phyloP scores from a whole-genome alignment of 2,113 vertebrate species.

The Amblyornis subalaris region DNA sequence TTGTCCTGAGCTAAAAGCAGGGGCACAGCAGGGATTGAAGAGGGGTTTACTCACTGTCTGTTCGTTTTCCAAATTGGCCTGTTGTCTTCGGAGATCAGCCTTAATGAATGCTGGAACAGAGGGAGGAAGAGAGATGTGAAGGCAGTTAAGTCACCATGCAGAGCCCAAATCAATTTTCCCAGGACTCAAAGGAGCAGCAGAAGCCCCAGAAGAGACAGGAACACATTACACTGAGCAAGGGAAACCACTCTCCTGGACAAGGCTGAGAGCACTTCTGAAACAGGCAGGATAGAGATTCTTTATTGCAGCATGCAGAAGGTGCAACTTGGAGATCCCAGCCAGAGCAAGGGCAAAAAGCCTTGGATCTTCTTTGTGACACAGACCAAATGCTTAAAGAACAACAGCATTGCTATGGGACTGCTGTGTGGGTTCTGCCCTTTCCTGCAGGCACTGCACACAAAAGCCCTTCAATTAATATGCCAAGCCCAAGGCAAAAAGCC shows the following conservation, averaged over 20 bases:
- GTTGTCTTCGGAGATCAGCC: conserved; percentile 87
- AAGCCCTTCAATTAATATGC: background rate
- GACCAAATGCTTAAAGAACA: background rate
- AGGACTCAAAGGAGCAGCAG: background rate
- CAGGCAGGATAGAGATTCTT: background rate
- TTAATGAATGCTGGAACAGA: conserved; percentile 83
- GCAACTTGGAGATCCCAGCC: background rate
- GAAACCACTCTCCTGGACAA: background rate
- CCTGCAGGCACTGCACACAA: background rate
- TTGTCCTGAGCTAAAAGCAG: background rate
- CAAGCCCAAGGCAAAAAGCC: background rate
- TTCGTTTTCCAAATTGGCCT: conserved; percentile 73
- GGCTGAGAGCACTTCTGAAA: background rate
- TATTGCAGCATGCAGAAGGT: background rate
- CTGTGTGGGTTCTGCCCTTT: background rate
- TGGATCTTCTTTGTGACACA: background rate
- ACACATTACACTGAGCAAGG: accelerated
- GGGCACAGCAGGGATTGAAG: background rate
- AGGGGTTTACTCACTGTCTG: conserved; percentile 74
- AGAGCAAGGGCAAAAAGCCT: background rate
- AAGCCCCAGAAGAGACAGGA: background rate
- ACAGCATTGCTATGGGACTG: background rate
- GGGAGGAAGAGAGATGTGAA: background rate
- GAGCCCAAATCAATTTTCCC: background rate
- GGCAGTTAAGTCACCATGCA: background rate